Conservation (phyloP, 2,888 invertebrate species). For the Amphiduros pacificus region DNA sequence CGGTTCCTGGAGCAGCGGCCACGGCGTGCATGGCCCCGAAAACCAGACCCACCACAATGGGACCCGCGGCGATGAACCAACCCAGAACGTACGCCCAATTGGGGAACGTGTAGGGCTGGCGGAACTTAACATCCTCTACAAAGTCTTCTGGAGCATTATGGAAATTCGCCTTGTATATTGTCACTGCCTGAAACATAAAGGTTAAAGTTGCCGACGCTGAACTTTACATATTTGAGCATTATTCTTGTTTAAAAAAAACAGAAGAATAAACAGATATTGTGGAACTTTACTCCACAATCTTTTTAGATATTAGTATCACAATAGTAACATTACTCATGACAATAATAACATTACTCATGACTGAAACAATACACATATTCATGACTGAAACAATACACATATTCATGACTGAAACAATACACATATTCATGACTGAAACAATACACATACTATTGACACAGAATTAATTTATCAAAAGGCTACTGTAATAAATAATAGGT, state of each 20-base stretch:
- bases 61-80: conserved; percentile 10
- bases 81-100: conserved; percentile 8
- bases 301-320: too few species aligned
- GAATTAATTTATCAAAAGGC: too few species aligned
- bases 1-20: background rate
- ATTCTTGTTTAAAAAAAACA: background rate
- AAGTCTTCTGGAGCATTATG: conserved; percentile 1
- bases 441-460: too few species aligned
- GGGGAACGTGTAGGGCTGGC: conserved; percentile 5
- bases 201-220: background rate
- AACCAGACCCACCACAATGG: conserved; percentile 9
- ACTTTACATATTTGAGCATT: background rate
- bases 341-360: too few species aligned
- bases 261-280: too few species aligned
- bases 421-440: too few species aligned
- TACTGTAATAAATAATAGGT: too few species aligned
- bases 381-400: too few species aligned
- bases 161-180: background rate
- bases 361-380: too few species aligned
- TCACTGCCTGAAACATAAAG: background rate
- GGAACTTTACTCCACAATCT: too few species aligned
- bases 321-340: too few species aligned
- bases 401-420: too few species aligned
- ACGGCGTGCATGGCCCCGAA: conserved; percentile 9
- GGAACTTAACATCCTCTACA: background rate